Conservation (phyloP, 2,888 invertebrate species). For the Perizoma affinitatum region DNA sequence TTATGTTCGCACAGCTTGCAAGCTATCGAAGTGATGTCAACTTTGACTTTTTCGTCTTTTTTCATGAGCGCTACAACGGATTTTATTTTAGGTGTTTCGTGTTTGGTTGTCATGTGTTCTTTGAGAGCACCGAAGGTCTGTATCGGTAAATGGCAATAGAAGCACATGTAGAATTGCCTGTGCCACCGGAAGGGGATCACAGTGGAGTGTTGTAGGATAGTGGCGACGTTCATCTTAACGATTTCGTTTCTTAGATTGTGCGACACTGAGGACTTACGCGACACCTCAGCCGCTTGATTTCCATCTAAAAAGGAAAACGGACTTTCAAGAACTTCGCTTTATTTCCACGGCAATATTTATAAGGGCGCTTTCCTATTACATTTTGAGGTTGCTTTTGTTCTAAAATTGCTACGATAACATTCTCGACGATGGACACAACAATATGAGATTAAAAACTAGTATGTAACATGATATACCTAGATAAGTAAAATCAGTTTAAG, state of each 20-base stretch:
- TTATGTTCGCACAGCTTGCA: constrained; percentile 16
- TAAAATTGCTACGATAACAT: no score
- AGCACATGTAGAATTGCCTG: constrained; percentile 35
- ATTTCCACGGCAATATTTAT: not conserved
- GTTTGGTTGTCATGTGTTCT: constrained; percentile 11
- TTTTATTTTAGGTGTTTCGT: constrained; percentile 10
- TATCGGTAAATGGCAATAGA: constrained; percentile 28
- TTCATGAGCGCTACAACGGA: constrained; percentile 14
- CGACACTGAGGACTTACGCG: constrained; percentile 15
- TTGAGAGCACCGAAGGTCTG: constrained; percentile 16
- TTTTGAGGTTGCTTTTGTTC: not conserved
- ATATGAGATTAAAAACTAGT: no score
- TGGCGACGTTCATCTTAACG: constrained; percentile 21
- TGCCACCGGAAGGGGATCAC: constrained; percentile 35
- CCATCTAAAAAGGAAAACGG: constrained; percentile 70
- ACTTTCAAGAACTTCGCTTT: constrained; percentile 37
- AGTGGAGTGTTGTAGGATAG: constrained; percentile 31
- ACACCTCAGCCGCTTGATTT: constrained; percentile 9
- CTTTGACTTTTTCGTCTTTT: constrained; percentile 21
- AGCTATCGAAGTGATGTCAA: constrained; percentile 13
- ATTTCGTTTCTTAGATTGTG: constrained; percentile 29
- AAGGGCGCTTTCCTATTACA: not conserved
- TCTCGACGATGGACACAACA: no score
- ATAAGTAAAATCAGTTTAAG: no score
- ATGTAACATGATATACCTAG: no score